Conservation (phyloP, 1,140 invertebrate genomes). For the Macrotrachela quadricornifera region DNA sequence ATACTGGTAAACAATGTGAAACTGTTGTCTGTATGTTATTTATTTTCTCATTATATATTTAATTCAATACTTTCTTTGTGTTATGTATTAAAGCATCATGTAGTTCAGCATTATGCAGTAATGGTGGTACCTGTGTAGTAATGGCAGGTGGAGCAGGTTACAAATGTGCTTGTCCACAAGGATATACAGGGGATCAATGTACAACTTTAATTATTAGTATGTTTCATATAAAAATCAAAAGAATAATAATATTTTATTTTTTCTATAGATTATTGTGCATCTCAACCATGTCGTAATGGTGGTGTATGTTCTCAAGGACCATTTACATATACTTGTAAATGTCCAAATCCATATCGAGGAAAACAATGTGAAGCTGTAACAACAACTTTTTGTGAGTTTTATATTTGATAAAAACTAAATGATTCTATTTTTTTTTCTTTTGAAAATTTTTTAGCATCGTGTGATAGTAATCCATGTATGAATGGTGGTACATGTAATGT, state of each 20-base stretch:
- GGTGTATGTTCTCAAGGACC: slow-evolving; percentile 9
- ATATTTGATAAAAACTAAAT: too few species aligned
- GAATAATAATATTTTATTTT: too few species aligned
- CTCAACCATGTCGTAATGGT: slow-evolving; percentile 13
- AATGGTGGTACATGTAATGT: slow-evolving; percentile 9
- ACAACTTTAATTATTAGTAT: background rate
- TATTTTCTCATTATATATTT: too few species aligned
- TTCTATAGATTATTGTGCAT: slow-evolving; percentile 10
- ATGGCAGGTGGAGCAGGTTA: slow-evolving; percentile 11
- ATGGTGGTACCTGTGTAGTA: slow-evolving; percentile 12
- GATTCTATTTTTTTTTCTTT: too few species aligned
- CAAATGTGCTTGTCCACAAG: slow-evolving; percentile 8
- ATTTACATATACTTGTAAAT: too few species aligned
- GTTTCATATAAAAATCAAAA: too few species aligned
- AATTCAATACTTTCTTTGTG: too few species aligned
- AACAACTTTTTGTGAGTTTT: too few species aligned
- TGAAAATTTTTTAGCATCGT: background rate
- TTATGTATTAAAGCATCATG: too few species aligned
- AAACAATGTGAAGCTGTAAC: background rate
- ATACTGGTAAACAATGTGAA: background rate
- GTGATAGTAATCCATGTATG: slow-evolving; percentile 10
- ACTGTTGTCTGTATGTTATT: background rate
- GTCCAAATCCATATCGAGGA: too few species aligned
- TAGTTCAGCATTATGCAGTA: slow-evolving; percentile 42
- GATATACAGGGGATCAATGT: slow-evolving; percentile 5